phyloP scores from a whole-genome alignment of 2,113 vertebrate genomes.

The Gymnarchus niloticus region DNA sequence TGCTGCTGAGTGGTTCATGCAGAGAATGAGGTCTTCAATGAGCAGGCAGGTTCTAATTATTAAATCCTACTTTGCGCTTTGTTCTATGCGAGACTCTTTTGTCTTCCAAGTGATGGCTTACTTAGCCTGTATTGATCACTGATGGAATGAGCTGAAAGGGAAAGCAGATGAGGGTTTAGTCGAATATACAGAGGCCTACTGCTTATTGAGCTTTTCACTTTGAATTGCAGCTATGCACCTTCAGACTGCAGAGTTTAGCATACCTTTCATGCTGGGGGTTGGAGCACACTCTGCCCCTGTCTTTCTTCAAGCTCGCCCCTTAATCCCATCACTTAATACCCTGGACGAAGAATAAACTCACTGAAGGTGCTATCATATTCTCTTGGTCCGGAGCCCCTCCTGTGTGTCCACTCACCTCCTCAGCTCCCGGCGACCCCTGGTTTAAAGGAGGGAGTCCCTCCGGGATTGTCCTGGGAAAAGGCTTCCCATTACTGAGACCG shows the following conservation, averaged over 20 bases:
- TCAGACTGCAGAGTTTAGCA: constrained; percentile 17
- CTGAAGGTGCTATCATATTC: constrained; percentile 26
- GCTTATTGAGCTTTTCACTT: constrained; percentile 12
- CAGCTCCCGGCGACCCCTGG: not conserved
- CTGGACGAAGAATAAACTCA: constrained; percentile 10
- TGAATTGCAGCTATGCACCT: constrained; percentile 9
- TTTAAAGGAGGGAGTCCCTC: not conserved
- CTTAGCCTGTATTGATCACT: not conserved
- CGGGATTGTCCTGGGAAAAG: not conserved
- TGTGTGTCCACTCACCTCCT: constrained; percentile 7
- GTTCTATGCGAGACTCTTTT: not conserved
- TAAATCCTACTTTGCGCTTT: not conserved
- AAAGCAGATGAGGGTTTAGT: constrained; percentile 7
- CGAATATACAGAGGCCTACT: not conserved
- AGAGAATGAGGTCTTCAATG: not conserved
- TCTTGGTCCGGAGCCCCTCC: constrained; percentile 11
- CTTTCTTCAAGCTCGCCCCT: constrained; percentile 21
- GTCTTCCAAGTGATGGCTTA: not conserved
- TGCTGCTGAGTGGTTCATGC: not conserved
- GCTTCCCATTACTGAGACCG: not conserved
- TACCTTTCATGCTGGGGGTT: constrained; percentile 23
- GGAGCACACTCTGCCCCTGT: constrained; percentile 20
- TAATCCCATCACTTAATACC: constrained; percentile 31
- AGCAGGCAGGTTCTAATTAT: not conserved
- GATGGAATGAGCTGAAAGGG: not conserved